These are phyloP conservation scores for Stenurella melanura DNA, from an alignment of 2,888 invertebrate species.

Conservation along the genomic window DNA sequence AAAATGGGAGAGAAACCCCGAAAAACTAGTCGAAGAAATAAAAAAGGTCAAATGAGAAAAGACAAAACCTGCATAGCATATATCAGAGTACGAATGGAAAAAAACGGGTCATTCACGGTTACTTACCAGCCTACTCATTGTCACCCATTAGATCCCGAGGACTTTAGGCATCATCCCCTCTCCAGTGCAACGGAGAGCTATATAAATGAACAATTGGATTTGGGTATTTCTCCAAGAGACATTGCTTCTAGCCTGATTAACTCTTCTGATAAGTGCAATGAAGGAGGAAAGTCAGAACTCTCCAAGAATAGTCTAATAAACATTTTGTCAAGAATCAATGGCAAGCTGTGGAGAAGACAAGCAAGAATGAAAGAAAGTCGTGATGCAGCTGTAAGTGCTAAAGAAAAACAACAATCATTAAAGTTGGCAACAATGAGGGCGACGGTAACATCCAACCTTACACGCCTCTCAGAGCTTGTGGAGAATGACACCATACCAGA, in stretches of 20 bases:
- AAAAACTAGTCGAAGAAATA: background rate
- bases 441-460: background rate
- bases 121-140: background rate
- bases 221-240: background rate
- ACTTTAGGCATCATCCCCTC: constrained; percentile 7
- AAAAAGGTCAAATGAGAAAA: background rate
- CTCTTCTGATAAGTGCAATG: background rate
- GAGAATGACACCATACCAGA: background rate
- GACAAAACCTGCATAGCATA: background rate
- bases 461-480: background rate
- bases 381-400: background rate
- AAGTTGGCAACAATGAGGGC: background rate
- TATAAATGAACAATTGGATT: background rate
- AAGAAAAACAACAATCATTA: background rate
- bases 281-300: background rate
- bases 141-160: background rate
- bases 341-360: background rate
- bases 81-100: background rate
- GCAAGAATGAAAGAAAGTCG: background rate
- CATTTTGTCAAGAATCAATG: background rate
- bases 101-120: background rate
- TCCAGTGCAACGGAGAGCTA: background rate
- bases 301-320: background rate
- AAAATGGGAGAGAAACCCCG: background rate
- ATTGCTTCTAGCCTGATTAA: background rate